These are phyloP conservation scores for Megaceryle maxima DNA, from an alignment of 2,113 vertebrate genomes.

Conservation along the genomic window DNA sequence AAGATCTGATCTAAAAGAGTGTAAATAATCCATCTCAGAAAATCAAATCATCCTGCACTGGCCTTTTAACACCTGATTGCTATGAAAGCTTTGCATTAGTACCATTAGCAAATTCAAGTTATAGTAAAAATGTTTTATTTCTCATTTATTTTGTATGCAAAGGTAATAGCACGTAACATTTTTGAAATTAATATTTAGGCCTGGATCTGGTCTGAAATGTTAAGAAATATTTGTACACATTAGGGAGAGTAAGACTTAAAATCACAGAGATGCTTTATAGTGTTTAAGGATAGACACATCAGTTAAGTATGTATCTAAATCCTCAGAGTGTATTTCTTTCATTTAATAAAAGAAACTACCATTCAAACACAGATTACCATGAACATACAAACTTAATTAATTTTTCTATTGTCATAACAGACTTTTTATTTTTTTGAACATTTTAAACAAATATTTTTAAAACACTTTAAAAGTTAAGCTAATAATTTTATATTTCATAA, in stretches of 20 bases:
- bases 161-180: not conserved
- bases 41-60: not conserved
- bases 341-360: not conserved
- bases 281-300: not conserved
- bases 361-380: not conserved
- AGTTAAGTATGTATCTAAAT: not conserved
- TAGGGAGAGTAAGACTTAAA: not conserved
- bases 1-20: not conserved
- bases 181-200: not conserved
- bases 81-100: not conserved
- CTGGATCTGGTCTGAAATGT: not conserved
- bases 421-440: not conserved
- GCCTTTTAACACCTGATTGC: not conserved
- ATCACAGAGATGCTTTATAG: not conserved
- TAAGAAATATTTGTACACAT: not conserved
- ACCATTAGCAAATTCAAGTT: not conserved
- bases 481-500: conserved; percentile 18
- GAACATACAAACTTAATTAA: not conserved
- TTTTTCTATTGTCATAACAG: not conserved
- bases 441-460: not conserved
- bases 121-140: not conserved
- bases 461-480: not conserved
- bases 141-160: not conserved
- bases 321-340: not conserved
- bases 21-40: not conserved